phyloP scores from a whole-genome alignment of 2,888 invertebrate genomes.

The Homarus gammarus region DNA sequence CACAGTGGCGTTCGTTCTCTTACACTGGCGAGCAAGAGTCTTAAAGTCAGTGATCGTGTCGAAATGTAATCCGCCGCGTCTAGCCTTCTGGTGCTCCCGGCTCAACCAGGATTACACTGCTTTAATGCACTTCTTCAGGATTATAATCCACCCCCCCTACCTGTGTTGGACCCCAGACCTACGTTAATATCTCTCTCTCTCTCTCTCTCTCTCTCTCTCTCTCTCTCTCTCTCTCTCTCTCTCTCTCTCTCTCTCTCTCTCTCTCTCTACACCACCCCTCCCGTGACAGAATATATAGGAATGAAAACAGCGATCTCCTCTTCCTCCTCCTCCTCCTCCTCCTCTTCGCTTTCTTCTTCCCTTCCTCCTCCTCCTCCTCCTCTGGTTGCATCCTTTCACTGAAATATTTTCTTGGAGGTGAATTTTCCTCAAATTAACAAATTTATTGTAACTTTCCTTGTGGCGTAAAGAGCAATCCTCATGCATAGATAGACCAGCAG shows the following conservation, averaged over 20 bases:
- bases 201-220: not conserved
- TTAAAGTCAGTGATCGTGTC: too few relatives aligned
- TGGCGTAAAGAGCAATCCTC: too few relatives aligned
- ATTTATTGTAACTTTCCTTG: too few relatives aligned
- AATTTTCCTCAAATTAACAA: too few relatives aligned
- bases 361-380: too few relatives aligned
- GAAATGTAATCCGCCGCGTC: not conserved
- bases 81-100: not conserved
- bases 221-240: not conserved
- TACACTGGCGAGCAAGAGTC: too few relatives aligned
- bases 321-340: not conserved
- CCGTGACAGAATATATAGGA: too few relatives aligned
- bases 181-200: not conserved
- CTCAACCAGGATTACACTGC: not conserved
- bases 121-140: slow-evolving; percentile 2
- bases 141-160: not conserved
- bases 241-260: not conserved
- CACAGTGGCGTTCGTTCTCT: not conserved
- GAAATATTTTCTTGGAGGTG: too few relatives aligned
- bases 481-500: too few relatives aligned
- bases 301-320: too few relatives aligned
- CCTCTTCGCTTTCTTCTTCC: too few relatives aligned
- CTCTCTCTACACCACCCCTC: not conserved
- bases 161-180: not conserved
- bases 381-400: too few relatives aligned